Evolutionary conservation across 1,140 invertebrate genomes (phyloP).

Genomic region (Anastatus disparis): DNA sequence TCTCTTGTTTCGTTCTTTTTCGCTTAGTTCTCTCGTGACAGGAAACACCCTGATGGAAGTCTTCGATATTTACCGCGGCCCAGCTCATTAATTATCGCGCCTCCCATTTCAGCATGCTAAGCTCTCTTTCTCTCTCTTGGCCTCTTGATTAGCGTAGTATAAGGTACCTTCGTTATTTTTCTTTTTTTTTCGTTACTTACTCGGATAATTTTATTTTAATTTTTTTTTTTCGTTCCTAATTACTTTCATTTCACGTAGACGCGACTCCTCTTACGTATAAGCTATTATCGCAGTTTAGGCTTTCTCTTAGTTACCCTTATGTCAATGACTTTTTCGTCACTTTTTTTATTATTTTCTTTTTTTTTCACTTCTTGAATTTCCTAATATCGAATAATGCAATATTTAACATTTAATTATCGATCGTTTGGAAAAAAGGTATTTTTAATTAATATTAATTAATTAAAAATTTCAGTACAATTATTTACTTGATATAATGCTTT

Average conservation of each 20-base stretch:
- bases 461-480: no score
- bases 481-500: no score
- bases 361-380: background rate
- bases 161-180: slow-evolving; percentile 40
- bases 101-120: slow-evolving; percentile 45
- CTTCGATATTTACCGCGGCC: slow-evolving; percentile 63
- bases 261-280: slow-evolving; percentile 8
- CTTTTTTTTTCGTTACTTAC: slow-evolving; percentile 41
- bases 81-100: slow-evolving; percentile 62
- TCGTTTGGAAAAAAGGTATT: no score
- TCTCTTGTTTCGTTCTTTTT: background rate
- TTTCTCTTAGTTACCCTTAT: background rate
- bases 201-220: no score
- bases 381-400: background rate
- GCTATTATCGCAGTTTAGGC: slow-evolving; percentile 15
- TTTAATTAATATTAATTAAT: no score
- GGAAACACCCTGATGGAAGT: slow-evolving; percentile 51
- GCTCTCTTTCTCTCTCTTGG: no score
- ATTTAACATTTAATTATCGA: no score
- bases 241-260: slow-evolving; percentile 24
- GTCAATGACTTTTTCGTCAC: background rate
- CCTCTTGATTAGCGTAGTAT: slow-evolving; percentile 50
- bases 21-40: slow-evolving; percentile 51
- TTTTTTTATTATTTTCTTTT: background rate
- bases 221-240: slow-evolving; percentile 38